phyloP scores from a whole-genome alignment of 2,113 vertebrate genomes.

The Otocyon megalotis region DNA sequence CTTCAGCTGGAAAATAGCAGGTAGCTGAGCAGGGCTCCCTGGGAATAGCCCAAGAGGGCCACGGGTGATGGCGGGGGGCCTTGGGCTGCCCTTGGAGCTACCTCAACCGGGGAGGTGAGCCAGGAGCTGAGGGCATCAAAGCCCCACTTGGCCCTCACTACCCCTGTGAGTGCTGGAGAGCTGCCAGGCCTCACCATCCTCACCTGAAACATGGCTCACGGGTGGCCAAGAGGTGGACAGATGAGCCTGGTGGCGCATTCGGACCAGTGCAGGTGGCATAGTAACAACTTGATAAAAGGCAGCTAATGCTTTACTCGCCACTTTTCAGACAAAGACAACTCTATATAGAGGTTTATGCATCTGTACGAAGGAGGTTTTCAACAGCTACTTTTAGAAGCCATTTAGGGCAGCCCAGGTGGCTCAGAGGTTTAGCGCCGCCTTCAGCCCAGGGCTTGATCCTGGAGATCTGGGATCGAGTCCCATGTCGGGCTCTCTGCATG shows the following conservation, averaged over 20 bases:
- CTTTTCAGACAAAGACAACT: neutral
- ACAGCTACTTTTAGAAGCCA: neutral
- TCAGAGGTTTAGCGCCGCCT: no score
- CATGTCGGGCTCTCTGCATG: no score
- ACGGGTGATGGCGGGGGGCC: rapidly evolving
- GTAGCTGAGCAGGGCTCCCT: neutral
- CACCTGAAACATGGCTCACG: rapidly evolving
- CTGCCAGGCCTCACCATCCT: neutral
- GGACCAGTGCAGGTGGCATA: rapidly evolving
- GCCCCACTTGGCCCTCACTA: rapidly evolving
- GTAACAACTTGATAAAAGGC: rapidly evolving
- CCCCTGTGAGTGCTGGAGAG: rapidly evolving
- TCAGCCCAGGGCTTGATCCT: no score
- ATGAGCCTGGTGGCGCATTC: rapidly evolving
- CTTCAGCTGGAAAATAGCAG: constrained; percentile 89
- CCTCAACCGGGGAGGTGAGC: rapidly evolving
- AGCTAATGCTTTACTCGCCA: rapidly evolving
- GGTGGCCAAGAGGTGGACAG: rapidly evolving
- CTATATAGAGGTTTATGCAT: rapidly evolving
- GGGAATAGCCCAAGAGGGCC: neutral
- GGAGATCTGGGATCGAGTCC: no score
- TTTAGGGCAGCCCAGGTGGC: rapidly evolving
- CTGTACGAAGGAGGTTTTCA: rapidly evolving
- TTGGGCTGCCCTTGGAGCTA: rapidly evolving
- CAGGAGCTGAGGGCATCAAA: rapidly evolving